These are phyloP conservation scores for Echinometra lucunter DNA, from an alignment of 53 echinoderm and acorn worm genomes.

Conservation along the genomic window DNA sequence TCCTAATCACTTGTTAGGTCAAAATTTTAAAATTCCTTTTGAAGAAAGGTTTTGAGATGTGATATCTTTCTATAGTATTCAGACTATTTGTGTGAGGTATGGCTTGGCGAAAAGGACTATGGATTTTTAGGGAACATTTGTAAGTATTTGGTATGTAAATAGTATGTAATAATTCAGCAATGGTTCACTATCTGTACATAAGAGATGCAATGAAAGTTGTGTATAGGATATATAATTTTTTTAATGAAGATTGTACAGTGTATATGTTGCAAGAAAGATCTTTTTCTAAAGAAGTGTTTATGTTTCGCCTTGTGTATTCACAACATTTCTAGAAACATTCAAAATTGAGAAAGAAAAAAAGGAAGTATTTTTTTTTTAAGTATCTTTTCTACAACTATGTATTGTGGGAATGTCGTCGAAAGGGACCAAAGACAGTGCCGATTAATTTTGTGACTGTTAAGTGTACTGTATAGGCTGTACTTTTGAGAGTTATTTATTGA, in stretches of 20 bases:
- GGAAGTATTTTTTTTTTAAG: neutral
- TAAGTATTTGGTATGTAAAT: conserved; percentile 60
- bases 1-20: neutral
- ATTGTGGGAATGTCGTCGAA: neutral
- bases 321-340: conserved; percentile 60
- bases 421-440: conserved; percentile 65
- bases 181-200: conserved; percentile 65
- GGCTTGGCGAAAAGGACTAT: neutral
- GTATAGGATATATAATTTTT: conserved; percentile 50
- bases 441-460: neutral
- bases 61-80: conserved; percentile 61
- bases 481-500: conserved; percentile 65
- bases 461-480: conserved; percentile 64
- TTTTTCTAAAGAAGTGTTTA: conserved; percentile 35
- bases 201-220: neutral
- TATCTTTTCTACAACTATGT: conserved; percentile 68
- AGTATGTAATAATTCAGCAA: conserved; percentile 49
- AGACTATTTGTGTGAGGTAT: conserved; percentile 55
- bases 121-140: conserved; percentile 29
- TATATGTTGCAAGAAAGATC: conserved; percentile 69
- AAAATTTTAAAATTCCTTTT: neutral
- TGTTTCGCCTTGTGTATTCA: conserved; percentile 44
- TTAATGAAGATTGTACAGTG: conserved; percentile 58
- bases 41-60: neutral
- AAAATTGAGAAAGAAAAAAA: conserved; percentile 52